These are phyloP conservation scores for Colaptes auratus DNA, from an alignment of 2,113 vertebrate species.

Conservation along the genomic window DNA sequence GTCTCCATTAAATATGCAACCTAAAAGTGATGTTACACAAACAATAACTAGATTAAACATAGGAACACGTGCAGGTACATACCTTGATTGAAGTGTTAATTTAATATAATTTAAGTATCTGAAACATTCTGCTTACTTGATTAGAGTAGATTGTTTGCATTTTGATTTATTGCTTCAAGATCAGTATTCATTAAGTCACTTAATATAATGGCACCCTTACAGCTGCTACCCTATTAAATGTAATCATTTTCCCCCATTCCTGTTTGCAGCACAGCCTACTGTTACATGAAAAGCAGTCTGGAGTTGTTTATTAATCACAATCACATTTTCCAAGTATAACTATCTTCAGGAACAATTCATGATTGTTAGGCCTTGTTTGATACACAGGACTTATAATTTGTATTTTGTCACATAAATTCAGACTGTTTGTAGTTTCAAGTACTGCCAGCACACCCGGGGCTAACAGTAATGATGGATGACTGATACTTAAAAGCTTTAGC, in stretches of 20 bases:
- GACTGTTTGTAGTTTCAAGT: background rate
- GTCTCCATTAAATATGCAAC: background rate
- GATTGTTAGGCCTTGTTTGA: background rate
- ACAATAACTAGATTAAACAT: conserved; percentile 51
- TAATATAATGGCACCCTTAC: conserved; percentile 69
- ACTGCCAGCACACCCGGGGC: background rate
- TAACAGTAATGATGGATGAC: background rate
- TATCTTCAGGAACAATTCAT: background rate
- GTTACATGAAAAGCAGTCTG: conserved; percentile 20
- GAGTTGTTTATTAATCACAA: conserved; percentile 21
- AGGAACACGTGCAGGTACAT: conserved; percentile 36
- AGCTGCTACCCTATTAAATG: conserved; percentile 42
- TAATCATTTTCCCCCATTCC: conserved; percentile 19
- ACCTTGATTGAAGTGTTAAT: conserved; percentile 69
- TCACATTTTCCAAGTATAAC: background rate
- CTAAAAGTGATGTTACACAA: background rate
- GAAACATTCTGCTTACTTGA: conserved; percentile 70
- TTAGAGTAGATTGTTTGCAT: conserved; percentile 76
- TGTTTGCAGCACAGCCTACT: conserved; percentile 29
- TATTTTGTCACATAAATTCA: background rate
- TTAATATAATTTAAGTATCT: conserved; percentile 68
- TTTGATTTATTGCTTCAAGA: conserved; percentile 75
- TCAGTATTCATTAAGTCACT: conserved; percentile 76
- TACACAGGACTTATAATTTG: background rate
- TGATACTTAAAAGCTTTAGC: background rate